Conservation (phyloP, 2,113 vertebrate species). For the Scatophagus argus region DNA sequence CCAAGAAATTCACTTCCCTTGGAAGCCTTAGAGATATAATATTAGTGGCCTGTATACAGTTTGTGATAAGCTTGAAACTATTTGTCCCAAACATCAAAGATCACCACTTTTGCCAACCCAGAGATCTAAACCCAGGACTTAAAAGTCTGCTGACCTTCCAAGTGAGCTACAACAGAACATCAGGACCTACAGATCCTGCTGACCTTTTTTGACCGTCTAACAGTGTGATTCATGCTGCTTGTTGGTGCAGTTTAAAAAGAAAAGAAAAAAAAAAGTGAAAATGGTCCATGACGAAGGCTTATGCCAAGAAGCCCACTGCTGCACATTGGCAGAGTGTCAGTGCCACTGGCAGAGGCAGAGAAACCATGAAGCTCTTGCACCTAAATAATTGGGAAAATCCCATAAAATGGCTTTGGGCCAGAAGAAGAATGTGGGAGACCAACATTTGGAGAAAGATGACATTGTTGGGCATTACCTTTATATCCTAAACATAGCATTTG, state of each 20-base stretch:
- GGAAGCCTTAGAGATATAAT: neutral
- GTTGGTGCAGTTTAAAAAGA: conserved; percentile 17
- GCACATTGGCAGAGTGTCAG: conserved; percentile 26
- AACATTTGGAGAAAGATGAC: conserved; percentile 2
- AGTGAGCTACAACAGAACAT: conserved; percentile 49
- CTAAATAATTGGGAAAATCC: conserved; percentile 53
- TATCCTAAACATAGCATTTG: neutral
- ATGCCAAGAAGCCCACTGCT: conserved; percentile 30
- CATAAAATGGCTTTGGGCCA: conserved; percentile 15
- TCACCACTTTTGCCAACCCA: neutral
- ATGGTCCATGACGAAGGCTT: neutral
- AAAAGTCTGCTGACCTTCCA: conserved; percentile 61
- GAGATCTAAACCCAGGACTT: conserved; percentile 30
- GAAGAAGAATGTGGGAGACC: conserved; percentile 1
- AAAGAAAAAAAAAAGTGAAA: conserved; percentile 32
- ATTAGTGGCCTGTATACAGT: neutral
- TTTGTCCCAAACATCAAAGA: conserved; percentile 34
- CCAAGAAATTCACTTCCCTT: neutral
- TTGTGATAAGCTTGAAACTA: conserved; percentile 5
- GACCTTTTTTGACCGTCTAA: conserved; percentile 53
- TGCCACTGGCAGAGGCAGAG: conserved; percentile 14
- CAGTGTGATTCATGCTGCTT: conserved; percentile 18
- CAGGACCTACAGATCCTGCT: conserved; percentile 23
- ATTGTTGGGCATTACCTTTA: neutral
- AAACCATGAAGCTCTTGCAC: conserved; percentile 13